Evolutionary conservation across 2,888 invertebrate species (phyloP), one percentile per base, ranked within the genome.

Genomic region (Pachymerium ferrugineum): DNA sequence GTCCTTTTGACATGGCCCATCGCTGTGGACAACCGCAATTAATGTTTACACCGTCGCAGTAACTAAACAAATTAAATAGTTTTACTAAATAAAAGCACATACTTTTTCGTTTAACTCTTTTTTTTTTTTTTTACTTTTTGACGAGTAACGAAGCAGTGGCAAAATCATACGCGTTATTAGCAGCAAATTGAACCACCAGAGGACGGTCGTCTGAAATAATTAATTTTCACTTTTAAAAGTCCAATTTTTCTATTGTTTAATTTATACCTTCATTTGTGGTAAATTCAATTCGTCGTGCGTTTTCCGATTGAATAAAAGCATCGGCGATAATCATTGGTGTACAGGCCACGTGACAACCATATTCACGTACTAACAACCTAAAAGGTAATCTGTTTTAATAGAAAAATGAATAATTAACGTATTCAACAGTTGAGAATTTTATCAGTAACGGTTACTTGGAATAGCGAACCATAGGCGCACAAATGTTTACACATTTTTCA

Each of bases 21-120:
- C 89, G 86, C 83, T 98, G 98, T 0, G 98, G 98, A 79, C 98
- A 98, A 0, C 98, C 98, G 85, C 98, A 98, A 82, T 98, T 98
- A 35, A 98, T 84, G 84, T 98, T 98, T 1, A 97, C 90, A 5
- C 98, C 98, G 85, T 93, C 90, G 73, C 91, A 89, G 84, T 90
- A 67, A 19, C 3, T 38, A 0, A 38, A 38, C 12, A 12, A n/a
- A 38, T n/a, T 6, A n/a, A 12, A 38, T 12, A 4, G 12, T 4
- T 38, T 38, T 4, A 38, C 38, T 1, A 38, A 38, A 38, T n/a
- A 38, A 38, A 38, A 38, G 16, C 14, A 12, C 38, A 38, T 2
- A 16, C 4, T 1, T 10, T 5, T 38, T 38, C 16, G 14, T 12
- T 4, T 8, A 2, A 38, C 14, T 16, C 14, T 2, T 38, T n/a